Evolutionary conservation across 2,797 vertebrate genomes (phyloP), one percentile per base, ranked within the genome.

Genomic region (Anabas testudineus): DNA sequence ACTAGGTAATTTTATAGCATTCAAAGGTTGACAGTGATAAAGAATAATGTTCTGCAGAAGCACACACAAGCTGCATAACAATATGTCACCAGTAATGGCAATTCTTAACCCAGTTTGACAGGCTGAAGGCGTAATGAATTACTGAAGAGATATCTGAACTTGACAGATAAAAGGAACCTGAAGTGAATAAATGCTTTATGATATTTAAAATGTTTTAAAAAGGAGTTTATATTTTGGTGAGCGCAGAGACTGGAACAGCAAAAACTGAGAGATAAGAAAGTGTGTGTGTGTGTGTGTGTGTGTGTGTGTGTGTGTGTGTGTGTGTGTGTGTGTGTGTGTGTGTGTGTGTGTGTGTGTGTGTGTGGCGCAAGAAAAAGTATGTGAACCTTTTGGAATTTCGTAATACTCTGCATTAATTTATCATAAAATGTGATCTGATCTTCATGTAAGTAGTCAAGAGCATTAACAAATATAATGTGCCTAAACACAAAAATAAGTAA

Each of bases 151-250:
- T 76, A 67, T 69, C 66, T 48, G 63, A 70, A 75, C 28, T 21
- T 72, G 74, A 77, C 67, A 77, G 80, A 85, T 83, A 65, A 81
- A 82, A 81, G 71, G 36, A 71, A 70, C 45, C 52, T 61, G 3
- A 3, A 45, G 62, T 77, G 66, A 82, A 73, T 79, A 80, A 67
- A 78, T 68, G 66, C 32, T 24, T 58, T 16, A 6, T 4, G 0
- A 19, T 64, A 67, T 21, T 49, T 18, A 14, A 56, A 22, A 66
- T 56, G 48, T 57, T 76, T 74, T 41, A 47, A 67, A 45, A n/a
- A n/a, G n/a, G n/a, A 70, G 15, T 16, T 68, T 56, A 34, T 18
- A 55, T 39, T 54, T 55, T 22, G 37, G 30, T 15, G 47, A 63
- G 42, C 52, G 60, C n/a, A 56, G 4, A 46, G 48, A 46, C 34